phyloP scores from a whole-genome alignment of 1,140 invertebrate genomes.

The Chlorops oryzae region DNA sequence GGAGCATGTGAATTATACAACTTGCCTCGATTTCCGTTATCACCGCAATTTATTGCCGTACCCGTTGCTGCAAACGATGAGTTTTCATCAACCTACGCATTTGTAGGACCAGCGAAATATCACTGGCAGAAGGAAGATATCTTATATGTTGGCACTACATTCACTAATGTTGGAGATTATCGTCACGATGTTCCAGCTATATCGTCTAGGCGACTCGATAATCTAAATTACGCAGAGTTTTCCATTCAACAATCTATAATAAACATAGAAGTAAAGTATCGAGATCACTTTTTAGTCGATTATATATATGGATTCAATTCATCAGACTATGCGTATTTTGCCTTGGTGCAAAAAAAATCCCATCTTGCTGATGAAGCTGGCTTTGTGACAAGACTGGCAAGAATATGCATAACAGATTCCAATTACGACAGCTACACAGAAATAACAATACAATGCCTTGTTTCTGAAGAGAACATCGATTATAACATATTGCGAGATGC shows the following conservation, averaged over 20 bases:
- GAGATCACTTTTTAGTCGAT: conserved; percentile 89
- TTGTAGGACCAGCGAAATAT: conserved; percentile 86
- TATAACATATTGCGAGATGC: conserved; percentile 92
- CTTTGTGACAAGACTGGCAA: conserved; percentile 81
- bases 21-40: conserved; percentile 69
- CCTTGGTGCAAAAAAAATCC: conserved; percentile 88
- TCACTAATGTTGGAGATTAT: conserved; percentile 86
- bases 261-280: conserved; percentile 89
- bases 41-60: conserved; percentile 65
- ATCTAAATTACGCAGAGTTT: conserved; percentile 71
- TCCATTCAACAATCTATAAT: conserved; percentile 82
- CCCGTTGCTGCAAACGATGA: conserved; percentile 89
- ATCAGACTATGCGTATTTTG: conserved; percentile 90
- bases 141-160: conserved; percentile 90
- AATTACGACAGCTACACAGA: conserved; percentile 95
- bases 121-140: conserved; percentile 71
- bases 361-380: conserved; percentile 82
- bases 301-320: conserved; percentile 95
- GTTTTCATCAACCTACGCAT: conserved; percentile 84
- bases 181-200: conserved; percentile 92
- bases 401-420: conserved; percentile 88
- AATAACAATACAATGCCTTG: conserved; percentile 79
- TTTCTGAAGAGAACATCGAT: conserved; percentile 47
- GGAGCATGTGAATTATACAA: conserved; percentile 81
- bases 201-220: conserved; percentile 73